phyloP scores from a whole-genome alignment of 35 echinoderm and acorn worm species.

The Ophiothrix spiculata region DNA sequence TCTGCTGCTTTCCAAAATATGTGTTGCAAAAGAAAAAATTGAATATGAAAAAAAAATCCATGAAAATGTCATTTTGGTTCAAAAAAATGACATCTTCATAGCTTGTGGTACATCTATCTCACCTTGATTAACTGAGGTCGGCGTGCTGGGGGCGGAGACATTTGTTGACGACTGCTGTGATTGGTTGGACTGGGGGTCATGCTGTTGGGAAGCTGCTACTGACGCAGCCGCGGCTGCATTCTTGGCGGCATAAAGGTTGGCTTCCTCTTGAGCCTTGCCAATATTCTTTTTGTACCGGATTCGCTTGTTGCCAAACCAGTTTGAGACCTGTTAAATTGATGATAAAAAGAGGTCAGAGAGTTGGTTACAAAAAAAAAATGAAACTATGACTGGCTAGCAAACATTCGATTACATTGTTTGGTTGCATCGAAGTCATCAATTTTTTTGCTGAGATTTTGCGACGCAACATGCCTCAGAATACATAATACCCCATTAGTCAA shows the following conservation, averaged over 20 bases:
- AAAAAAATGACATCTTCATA: too few species aligned
- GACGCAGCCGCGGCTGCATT: constrained; percentile 90
- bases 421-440: too few species aligned
- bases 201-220: constrained; percentile 51
- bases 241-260: constrained; percentile 99
- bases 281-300: constrained; percentile 99
- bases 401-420: too few species aligned
- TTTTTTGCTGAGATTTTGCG: too few species aligned
- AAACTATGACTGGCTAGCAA: too few species aligned
- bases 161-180: constrained; percentile 21
- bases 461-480: too few species aligned
- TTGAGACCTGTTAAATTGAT: constrained; percentile 82
- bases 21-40: too few species aligned
- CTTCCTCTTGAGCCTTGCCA: constrained; percentile 98
- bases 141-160: constrained; percentile 21
- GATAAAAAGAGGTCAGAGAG: background rate
- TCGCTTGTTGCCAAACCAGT: constrained; percentile 99
- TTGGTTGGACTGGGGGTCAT: constrained; percentile 22
- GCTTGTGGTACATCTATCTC: background rate
- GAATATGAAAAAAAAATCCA: too few species aligned
- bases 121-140: constrained; percentile 31
- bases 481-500: too few species aligned
- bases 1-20: too few species aligned
- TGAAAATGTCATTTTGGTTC: too few species aligned
- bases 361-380: too few species aligned